Evolutionary conservation across 2,888 invertebrate species (phyloP), one percentile per base, ranked within the genome.

Genomic region (Julus scanicus): DNA sequence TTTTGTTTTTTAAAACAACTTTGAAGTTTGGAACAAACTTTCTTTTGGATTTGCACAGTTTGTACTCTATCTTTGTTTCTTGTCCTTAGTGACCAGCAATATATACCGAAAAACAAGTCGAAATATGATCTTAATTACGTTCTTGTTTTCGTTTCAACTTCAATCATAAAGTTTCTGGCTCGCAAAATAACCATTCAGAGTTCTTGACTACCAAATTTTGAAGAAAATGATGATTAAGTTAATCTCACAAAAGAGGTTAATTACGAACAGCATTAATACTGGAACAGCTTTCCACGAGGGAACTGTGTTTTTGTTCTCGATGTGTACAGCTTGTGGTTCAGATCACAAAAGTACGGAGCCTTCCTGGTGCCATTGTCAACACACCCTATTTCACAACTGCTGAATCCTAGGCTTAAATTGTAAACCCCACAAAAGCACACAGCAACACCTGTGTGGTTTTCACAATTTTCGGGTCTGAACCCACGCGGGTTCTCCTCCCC

Each of bases 391-490:
- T 44, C 2, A 11, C 53, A 53, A 53, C 53, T 53, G 44, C 44
- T 44, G 44, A 44, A 44, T 44, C 44, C 44, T 6, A 44, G 44
- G 44, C 44, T 9, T 53, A 63, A n/a, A n/a, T 63, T n/a, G 63
- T 63, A 63, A 63, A n/a, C 63, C 63, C 63, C 63, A 63, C 15
- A 11, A 2, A 44, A n/a, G n/a, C n/a, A 48, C 6, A 48, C 6
- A 5, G 15, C n/a, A 63, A 63, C 63, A 63, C 63, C 63, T 63
- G 63, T 63, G 63, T 15, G 63, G 53, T n/a, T n/a, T 63, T n/a
- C 44, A 53, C 63, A 63, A 63, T n/a, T n/a, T 63, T 63, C n/a
- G 63, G 63, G 63, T 63, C 63, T n/a, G 17, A 63, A 63, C 63
- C 5, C n/a, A 63, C 63, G 13, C n/a, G 15, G 9, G 53, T 53